A percentile compares a stretch with the other conserved stretches of the same genome.
Evolutionary conservation across 92 coral and sea anemone species (phyloP).

Genomic region (Porites lobata): DNA sequence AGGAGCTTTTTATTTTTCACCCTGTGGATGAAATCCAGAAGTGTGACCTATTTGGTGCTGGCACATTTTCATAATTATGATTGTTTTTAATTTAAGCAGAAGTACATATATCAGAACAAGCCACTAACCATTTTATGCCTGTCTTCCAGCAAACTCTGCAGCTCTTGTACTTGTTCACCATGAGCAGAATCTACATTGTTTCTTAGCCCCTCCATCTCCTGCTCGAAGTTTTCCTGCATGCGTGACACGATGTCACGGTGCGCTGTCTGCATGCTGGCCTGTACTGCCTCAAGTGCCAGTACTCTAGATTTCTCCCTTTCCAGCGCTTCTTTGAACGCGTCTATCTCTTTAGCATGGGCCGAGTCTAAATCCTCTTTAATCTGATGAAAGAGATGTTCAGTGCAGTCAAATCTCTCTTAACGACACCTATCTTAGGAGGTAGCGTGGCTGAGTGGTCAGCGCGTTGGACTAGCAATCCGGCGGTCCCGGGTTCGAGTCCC

Average conservation of each 20-base stretch:
- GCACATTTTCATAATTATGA: too few species aligned
- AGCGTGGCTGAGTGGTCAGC: too few species aligned
- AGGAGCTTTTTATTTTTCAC: too few species aligned
- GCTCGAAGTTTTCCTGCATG: constrained; percentile 44
- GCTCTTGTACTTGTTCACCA: constrained; percentile 82
- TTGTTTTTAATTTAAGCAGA: too few species aligned
- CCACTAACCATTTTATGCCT: constrained; percentile 71
- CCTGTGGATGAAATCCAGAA: too few species aligned
- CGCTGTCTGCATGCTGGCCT: constrained; percentile 73
- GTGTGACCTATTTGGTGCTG: too few species aligned
- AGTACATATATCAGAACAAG: too few species aligned
- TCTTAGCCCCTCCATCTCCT: constrained; percentile 68
- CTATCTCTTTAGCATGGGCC: constrained; percentile 84
- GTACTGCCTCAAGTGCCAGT: constrained; percentile 79
- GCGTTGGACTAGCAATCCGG: too few species aligned
- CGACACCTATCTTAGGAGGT: too few species aligned
- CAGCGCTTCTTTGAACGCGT: constrained; percentile 66
- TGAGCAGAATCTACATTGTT: constrained; percentile 85
- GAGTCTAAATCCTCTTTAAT: constrained; percentile 89
- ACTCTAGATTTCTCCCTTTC: constrained; percentile 84
- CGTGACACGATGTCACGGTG: constrained; percentile 76
- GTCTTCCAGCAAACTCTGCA: constrained; percentile 74
- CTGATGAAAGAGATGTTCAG: constrained; percentile 18
- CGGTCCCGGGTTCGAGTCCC: too few species aligned
- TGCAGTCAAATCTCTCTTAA: not conserved